Base-by-base conservation (phyloP, 2,113 vertebrate species). In the Otocyon megalotis region DNA sequence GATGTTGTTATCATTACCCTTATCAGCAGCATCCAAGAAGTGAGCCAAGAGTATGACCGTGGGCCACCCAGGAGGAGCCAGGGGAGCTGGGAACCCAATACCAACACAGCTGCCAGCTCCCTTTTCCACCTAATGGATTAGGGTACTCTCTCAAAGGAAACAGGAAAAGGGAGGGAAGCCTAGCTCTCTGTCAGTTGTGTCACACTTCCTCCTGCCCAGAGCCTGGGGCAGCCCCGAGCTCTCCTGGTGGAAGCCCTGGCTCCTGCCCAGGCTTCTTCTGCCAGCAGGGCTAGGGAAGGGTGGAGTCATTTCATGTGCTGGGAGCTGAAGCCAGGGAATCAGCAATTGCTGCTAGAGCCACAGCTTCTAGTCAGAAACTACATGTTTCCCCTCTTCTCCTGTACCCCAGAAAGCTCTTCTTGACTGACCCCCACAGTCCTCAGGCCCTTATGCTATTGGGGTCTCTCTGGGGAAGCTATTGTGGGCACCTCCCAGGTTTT, bases 211-310 rank as follows among this genome's bases (percentile, higher is more conserved):
- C 77, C 58, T 86, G 69, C 43, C 32, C 43, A 69, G 50, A 83
- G 74, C 62, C 90, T 76, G 97, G 98, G 97, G 93, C 97, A 97
- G 96, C 90, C 97, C 94, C 97, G 3, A 15, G 63, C 16, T 74
- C 79, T 93, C 88, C 53, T 53, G 16, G 56, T 8, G 7, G 89
- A 88, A 58, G 58, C 7, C 37, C 13, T 97, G 97, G 94, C 96
- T 93, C 72, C 43, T 7, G 19, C 20, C 94, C 83, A 95, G 71
- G 50, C 62, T 60, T 93, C 76, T 96, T 88, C 90, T 37, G 84
- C 76, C 76, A 92, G 74, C 63, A 13, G 9, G 37, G 10, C 96
- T 96, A 50, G 88, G 65, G 28, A 22, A 93, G 69, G 83, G 84
- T 76, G 84, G 84, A 82, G 53, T 80, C 86, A 58, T 12, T 95